Evolutionary conservation across 2,797 vertebrate genomes (phyloP), one percentile per base, ranked within the genome.

Genomic region (Typhlichthys eigenmanni): DNA sequence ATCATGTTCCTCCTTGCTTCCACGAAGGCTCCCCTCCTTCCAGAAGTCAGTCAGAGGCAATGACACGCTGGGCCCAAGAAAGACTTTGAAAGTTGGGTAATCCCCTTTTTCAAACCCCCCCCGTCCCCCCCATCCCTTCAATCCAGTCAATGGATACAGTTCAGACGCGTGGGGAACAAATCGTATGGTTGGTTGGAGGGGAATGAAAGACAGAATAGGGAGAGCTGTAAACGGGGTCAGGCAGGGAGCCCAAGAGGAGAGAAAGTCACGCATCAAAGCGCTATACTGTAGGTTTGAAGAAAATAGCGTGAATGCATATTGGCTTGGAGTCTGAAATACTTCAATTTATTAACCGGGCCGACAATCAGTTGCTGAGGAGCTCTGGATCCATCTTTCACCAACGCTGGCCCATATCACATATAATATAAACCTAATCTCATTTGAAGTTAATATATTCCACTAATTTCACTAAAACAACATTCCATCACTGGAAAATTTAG

Each of bases 281-380:
- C 19, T 3, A 24, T 24, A 24, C 24, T 24, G 24, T 24, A 29
- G 11, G 10, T 32, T 19, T 55, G 68, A 61, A 72, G 64, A 76
- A 74, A 79, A 79, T 76, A 69, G 74, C 62, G 71, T 76, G 75
- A 79, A 75, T 70, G 64, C 48, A 53, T 69, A 77, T 81, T 71
- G 74, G 79, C 77, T 75, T 59, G 24, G 24, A 50, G 67, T 66
- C 64, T 78, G 64, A 72, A 81, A 79, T 77, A 67, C 66, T 59
- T 63, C 64, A 51, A 71, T 75, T 79, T 74, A 72, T 73, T 74
- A 60, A 71, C 46, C 38, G 59, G 71, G 62, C 55, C 60, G 52
- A 58, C 67, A 59, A 71, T 74, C 68, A 71, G 68, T 69, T 54
- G 47, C 63, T 9, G 19, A 51, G 54, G 53, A 54, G 58, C 56